Percentiles rank a stretch among this genome's conserved stretches.
Conservation (phyloP, 1,140 invertebrate species). For the Drosophila sechellia region DNA sequence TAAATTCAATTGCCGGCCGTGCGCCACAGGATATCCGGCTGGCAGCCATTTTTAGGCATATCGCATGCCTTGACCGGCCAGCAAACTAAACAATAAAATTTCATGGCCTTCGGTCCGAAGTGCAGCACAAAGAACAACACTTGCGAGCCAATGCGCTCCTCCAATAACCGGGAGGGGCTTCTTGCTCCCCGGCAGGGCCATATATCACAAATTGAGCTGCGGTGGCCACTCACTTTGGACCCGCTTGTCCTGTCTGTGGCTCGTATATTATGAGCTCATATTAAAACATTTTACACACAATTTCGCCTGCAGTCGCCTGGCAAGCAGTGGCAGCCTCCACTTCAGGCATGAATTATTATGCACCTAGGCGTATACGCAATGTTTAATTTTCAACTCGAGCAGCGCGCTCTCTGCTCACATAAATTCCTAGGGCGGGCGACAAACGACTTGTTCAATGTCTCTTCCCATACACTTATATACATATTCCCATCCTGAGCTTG, state of each 20-base stretch:
- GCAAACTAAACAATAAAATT: constrained; percentile 76
- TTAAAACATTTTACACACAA: constrained; percentile 83
- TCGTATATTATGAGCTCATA: constrained; percentile 80
- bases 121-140: constrained; percentile 57
- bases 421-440: constrained; percentile 75
- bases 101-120: constrained; percentile 46
- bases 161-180: constrained; percentile 20
- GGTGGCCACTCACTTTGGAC: constrained; percentile 28
- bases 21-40: constrained; percentile 71
- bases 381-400: constrained; percentile 81
- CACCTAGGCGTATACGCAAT: constrained; percentile 83
- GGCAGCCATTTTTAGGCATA: constrained; percentile 75
- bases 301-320: constrained; percentile 64
- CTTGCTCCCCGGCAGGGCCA: constrained; percentile 17
- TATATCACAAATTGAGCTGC: constrained; percentile 80
- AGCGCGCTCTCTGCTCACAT: constrained; percentile 59
- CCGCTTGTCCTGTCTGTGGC: constrained; percentile 32
- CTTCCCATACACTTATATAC: constrained; percentile 46
- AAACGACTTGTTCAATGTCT: constrained; percentile 82
- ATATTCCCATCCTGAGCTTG: constrained; percentile 22
- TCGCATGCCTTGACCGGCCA: constrained; percentile 63
- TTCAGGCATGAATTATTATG: constrained; percentile 77
- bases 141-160: constrained; percentile 37
- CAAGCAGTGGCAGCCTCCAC: constrained; percentile 43
- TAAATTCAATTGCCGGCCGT: constrained; percentile 75